Percentiles rank a stretch among this genome's conserved stretches.
Conservation (phyloP, 2,888 invertebrate species). For the Spilosoma lubricipeda region DNA sequence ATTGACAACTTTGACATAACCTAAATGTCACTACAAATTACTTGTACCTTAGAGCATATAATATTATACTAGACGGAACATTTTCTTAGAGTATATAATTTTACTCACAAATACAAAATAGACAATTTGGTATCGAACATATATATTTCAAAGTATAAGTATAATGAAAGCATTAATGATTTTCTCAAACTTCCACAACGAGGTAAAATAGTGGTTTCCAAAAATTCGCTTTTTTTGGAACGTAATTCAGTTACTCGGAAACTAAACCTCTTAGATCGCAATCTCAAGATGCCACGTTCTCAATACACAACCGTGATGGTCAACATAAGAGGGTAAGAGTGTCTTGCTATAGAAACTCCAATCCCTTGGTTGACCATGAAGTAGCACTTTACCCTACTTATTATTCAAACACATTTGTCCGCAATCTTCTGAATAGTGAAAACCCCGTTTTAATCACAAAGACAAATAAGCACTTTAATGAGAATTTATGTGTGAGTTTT, state of each 20-base stretch:
- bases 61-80: no score
- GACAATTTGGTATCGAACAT: no score
- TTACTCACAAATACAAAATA: no score
- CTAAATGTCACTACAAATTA: no score
- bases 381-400: constrained; percentile 46
- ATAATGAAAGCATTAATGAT: no score
- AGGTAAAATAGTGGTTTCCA: neutral
- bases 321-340: constrained; percentile 38
- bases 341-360: constrained; percentile 27
- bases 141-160: no score
- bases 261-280: constrained; percentile 6
- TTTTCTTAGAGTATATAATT: no score
- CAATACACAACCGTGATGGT: constrained; percentile 28
- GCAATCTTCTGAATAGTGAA: constrained; percentile 40
- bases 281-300: constrained; percentile 10
- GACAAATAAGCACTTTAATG: constrained; percentile 3
- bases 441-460: constrained; percentile 18
- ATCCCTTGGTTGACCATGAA: constrained; percentile 37
- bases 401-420: constrained; percentile 45
- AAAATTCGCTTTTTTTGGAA: neutral
- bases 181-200: neutral
- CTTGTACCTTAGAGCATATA: no score
- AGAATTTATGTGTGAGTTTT: neutral
- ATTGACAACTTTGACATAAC: no score
- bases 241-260: neutral